Percentiles rank a stretch among this genome's conserved stretches.
Evolutionary conservation across 92 coral and sea anemone genomes (phyloP).

Genomic region (Virgularia gustaviana): DNA sequence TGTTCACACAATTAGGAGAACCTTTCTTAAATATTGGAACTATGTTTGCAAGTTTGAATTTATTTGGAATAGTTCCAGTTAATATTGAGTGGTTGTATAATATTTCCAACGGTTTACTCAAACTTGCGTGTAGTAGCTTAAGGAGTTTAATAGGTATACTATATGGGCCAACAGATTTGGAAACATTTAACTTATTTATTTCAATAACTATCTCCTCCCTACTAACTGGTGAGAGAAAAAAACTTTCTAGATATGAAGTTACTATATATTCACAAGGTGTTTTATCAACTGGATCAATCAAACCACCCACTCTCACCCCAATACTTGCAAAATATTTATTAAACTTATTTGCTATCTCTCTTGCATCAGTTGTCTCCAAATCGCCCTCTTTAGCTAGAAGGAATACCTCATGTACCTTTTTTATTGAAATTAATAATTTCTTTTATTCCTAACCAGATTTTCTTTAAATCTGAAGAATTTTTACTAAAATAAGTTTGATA

Average conservation of each 20-base stretch:
- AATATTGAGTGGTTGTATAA: too few relatives aligned
- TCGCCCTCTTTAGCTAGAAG: neutral
- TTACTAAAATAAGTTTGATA: neutral
- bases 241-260: neutral
- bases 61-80: neutral
- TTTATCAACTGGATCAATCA: neutral
- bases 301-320: neutral
- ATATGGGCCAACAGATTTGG: constrained; percentile 2
- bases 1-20: neutral
- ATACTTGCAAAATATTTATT: constrained; percentile 3
- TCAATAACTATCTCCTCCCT: neutral
- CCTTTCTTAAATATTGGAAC: neutral
- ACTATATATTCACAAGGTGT: constrained; percentile 3
- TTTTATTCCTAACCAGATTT: constrained; percentile 7
- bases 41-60: neutral
- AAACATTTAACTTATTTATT: neutral
- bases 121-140: too few relatives aligned
- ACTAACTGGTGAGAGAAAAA: neutral
- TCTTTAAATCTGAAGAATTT: neutral
- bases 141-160: too few relatives aligned
- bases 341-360: constrained; percentile 6
- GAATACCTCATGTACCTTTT: neutral
- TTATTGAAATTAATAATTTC: constrained; percentile 6
- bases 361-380: neutral
- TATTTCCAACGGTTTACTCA: too few relatives aligned